Evolutionary conservation across 2,888 invertebrate species (phyloP), one percentile per base, ranked within the genome.

Genomic region (Aromia moschata): DNA sequence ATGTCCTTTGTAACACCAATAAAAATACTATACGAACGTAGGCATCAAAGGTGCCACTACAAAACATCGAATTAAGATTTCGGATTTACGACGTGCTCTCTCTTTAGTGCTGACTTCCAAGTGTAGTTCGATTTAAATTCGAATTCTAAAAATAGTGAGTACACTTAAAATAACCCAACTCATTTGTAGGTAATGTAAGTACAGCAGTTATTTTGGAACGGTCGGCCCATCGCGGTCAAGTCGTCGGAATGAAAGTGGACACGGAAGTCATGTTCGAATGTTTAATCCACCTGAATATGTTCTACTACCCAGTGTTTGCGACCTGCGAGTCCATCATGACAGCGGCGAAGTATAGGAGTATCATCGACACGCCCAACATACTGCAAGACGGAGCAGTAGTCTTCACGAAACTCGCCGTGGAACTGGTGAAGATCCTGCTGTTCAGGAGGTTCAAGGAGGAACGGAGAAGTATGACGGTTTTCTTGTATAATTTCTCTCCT

Each of bases 201-300:
- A 15, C 40, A 31, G 41, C 31, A 41, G 40, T 40, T 15, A 41
- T 40, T 40, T 16, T 52, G 15, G 40, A 12, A 16, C 41, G 12
- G 40, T 16, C 41, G 25, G 41, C 14, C 40, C 18, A 41, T 7
- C 11, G 15, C 30, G 41, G 40, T 20, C n/a, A n/a, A n/a, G 15
- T 11, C 9, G 25, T 15, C 10, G 68, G 67, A 56, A 74, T 75
- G 73, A 70, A 71, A 38, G 54, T 75, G 18, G 74, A 76, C 64
- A 70, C 71, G 2, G 74, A 75, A 58, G 47, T 76, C 31, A 74
- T 76, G 74, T 75, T 76, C 59, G 75, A 76, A 59, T 76, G 75
- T 55, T 65, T 76, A 10, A 74, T 76, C 17, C 73, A 76, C 59
- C 47, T 76, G 15, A 76, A 76, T 58, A 60, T 69, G 43, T 75